Percentiles rank a stretch among this genome's conserved stretches.
Evolutionary conservation across 2,888 invertebrate genomes (phyloP).

Genomic region (Iselma pallidipennis): DNA sequence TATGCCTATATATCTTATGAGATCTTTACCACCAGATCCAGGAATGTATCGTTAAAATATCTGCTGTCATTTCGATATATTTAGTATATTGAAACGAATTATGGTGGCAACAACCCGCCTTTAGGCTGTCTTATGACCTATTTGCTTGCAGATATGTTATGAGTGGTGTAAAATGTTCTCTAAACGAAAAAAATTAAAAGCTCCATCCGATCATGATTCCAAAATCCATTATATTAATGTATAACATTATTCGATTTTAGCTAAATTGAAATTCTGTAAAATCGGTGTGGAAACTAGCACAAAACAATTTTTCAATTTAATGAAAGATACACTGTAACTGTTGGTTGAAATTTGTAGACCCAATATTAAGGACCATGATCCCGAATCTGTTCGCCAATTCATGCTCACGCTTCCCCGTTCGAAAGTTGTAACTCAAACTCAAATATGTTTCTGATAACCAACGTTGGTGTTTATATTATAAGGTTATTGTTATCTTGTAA

Average conservation of each 20-base stretch:
- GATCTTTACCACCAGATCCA: conserved; percentile 8
- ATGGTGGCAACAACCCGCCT: not conserved
- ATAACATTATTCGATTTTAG: not conserved
- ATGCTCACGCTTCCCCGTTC: too few relatives aligned
- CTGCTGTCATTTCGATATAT: conserved; percentile 6
- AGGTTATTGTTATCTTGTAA: conserved; percentile 22
- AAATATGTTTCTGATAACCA: conserved; percentile 20
- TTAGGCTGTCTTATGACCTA: not conserved
- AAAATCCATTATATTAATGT: too few relatives aligned
- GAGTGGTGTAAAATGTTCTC: too few relatives aligned
- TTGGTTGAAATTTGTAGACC: too few relatives aligned
- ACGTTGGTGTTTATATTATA: not conserved
- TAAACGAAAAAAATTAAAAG: not conserved
- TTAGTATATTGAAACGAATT: conserved; percentile 5
- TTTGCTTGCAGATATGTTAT: not conserved
- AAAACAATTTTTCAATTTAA: too few relatives aligned
- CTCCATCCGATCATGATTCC: not conserved
- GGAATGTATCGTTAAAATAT: conserved; percentile 23
- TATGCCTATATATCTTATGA: too few relatives aligned
- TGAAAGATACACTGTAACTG: too few relatives aligned
- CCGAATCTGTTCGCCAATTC: too few relatives aligned
- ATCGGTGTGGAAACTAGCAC: too few relatives aligned
- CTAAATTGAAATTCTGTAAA: not conserved
- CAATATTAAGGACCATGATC: too few relatives aligned
- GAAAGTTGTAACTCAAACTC: conserved; percentile 21